These are phyloP conservation scores for Spermophilus dauricus DNA, from an alignment of 2,113 vertebrate genomes.

Conservation along the genomic window DNA sequence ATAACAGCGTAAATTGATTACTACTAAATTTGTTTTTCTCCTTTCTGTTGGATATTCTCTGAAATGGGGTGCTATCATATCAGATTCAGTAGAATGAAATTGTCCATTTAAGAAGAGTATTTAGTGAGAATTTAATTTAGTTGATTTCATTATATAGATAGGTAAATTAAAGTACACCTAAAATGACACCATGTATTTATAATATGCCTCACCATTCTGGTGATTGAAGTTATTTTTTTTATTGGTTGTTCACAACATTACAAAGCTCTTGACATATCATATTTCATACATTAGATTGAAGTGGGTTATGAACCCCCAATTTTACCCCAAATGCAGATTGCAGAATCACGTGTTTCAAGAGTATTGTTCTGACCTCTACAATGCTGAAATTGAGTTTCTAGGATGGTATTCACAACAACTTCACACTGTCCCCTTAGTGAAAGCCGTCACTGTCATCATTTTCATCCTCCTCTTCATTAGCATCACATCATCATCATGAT, in stretches of 20 bases:
- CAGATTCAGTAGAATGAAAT: not conserved
- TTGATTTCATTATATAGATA: not conserved
- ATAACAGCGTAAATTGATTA: not conserved
- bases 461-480: not conserved
- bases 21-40: not conserved
- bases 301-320: too few relatives aligned
- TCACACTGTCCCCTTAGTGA: accelerated
- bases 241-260: too few relatives aligned
- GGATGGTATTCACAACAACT: not conserved
- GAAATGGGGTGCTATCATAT: not conserved
- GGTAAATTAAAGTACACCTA: not conserved
- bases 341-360: not conserved
- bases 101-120: not conserved
- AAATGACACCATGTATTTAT: not conserved
- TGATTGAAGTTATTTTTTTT: not conserved
- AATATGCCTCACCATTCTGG: not conserved
- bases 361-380: not conserved
- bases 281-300: too few relatives aligned
- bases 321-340: too few relatives aligned
- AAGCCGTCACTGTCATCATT: not conserved
- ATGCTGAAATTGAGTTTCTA: not conserved
- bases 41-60: not conserved
- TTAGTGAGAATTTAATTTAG: constrained; percentile 7
- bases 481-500: not conserved
- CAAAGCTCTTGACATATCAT: too few relatives aligned